Conservation (phyloP, 2,888 invertebrate genomes). For the Capitulum mitella region DNA sequence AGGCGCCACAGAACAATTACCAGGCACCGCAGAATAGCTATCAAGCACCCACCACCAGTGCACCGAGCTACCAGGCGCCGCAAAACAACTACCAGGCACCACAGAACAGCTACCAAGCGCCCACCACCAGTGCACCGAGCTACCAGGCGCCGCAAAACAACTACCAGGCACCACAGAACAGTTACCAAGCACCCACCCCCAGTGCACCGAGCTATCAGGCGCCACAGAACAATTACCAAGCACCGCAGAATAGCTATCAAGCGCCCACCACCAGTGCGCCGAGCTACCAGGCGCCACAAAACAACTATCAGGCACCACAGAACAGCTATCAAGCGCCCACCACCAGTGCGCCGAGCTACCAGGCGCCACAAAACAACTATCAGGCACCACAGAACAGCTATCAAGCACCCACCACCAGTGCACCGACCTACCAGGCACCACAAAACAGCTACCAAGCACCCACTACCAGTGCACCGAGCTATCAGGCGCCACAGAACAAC, state of each 20-base stretch:
- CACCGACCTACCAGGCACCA: neutral
- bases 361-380: too few relatives aligned
- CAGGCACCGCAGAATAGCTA: neutral
- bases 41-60: neutral
- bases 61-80: neutral
- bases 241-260: too few relatives aligned
- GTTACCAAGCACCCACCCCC: neutral
- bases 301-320: neutral
- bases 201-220: neutral
- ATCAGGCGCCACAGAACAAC: neutral
- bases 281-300: too few relatives aligned
- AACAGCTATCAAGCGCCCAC: neutral
- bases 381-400: neutral
- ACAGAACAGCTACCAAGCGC: neutral
- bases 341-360: neutral
- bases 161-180: neutral
- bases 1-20: neutral
- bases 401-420: neutral
- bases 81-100: neutral
- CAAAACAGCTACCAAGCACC: too few relatives aligned
- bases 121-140: neutral
- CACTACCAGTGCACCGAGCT: neutral
- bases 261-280: too few relatives aligned
- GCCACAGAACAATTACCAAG: neutral
- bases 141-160: neutral